phyloP scores from a whole-genome alignment of 92 coral and sea anemone species.

The Epizoanthus fatuus region DNA sequence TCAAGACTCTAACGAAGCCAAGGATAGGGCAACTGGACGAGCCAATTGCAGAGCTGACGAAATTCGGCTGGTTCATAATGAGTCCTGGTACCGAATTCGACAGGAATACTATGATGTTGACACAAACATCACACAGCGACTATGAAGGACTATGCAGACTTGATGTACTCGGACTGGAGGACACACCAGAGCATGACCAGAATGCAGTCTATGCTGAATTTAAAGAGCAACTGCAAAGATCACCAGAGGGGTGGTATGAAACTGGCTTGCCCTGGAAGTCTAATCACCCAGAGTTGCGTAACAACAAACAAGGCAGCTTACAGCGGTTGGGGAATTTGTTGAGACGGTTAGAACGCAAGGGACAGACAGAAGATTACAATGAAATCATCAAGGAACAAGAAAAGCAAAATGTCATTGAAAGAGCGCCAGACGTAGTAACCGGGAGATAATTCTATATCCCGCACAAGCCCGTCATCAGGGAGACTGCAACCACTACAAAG shows the following conservation, averaged over 20 bases:
- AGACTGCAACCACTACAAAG: constrained; percentile 17
- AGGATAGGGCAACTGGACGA: constrained; percentile 46
- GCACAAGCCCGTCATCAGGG: constrained; percentile 10
- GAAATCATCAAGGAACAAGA: constrained; percentile 60
- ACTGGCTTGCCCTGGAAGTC: constrained; percentile 71
- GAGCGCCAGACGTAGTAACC: constrained; percentile 26
- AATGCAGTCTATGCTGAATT: constrained; percentile 48
- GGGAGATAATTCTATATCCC: constrained; percentile 27
- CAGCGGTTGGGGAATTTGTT: constrained; percentile 46
- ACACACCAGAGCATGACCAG: constrained; percentile 64
- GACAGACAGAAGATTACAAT: constrained; percentile 45
- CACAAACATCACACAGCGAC: constrained; percentile 56
- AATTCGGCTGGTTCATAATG: constrained; percentile 67
- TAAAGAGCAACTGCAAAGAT: constrained; percentile 56
- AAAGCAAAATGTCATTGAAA: constrained; percentile 24
- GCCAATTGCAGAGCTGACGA: constrained; percentile 59
- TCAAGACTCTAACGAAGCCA: constrained; percentile 55
- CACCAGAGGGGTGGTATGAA: constrained; percentile 74
- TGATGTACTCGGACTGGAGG: constrained; percentile 65
- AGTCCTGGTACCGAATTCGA: constrained; percentile 48
- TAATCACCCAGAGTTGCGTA: constrained; percentile 57
- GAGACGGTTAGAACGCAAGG: constrained; percentile 50
- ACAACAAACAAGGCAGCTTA: constrained; percentile 66
- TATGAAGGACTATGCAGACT: constrained; percentile 60
- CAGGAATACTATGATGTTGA: constrained; percentile 33